Evolutionary conservation across 2,113 vertebrate genomes (phyloP).

Genomic region (Odontesthes bonariensis): DNA sequence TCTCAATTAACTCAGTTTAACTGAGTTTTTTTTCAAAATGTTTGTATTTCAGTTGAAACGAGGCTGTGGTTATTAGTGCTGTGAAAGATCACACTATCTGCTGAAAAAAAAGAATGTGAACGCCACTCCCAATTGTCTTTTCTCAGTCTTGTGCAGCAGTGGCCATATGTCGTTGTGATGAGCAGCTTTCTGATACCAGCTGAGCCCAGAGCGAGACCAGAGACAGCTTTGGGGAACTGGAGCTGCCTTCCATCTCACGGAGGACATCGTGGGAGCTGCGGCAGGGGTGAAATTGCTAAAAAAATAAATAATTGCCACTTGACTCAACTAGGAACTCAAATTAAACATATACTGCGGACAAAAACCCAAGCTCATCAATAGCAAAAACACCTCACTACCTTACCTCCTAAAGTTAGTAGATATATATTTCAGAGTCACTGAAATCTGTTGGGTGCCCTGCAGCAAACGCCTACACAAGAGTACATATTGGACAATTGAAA

Average conservation of each 20-base stretch:
- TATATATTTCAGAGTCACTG: too few species aligned
- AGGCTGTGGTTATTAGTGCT: too few species aligned
- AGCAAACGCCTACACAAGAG: too few species aligned
- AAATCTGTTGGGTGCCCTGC: too few species aligned
- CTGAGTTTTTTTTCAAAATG: too few species aligned
- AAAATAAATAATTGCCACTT: slow-evolving; percentile 29
- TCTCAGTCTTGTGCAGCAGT: slow-evolving; percentile 14
- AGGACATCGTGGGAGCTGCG: slow-evolving; percentile 54
- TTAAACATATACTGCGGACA: slow-evolving; percentile 40
- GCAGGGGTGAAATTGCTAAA: slow-evolving; percentile 19
- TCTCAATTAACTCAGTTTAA: too few species aligned
- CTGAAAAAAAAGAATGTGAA: too few species aligned
- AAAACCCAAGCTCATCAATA: slow-evolving; percentile 36
- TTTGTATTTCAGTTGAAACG: too few species aligned
- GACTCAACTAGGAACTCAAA: slow-evolving; percentile 31
- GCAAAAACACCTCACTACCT: too few species aligned
- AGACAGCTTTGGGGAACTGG: slow-evolving; percentile 51
- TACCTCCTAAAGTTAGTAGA: too few species aligned
- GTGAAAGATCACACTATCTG: too few species aligned
- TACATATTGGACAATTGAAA: too few species aligned
- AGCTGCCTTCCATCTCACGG: slow-evolving; percentile 60
- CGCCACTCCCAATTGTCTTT: background rate
- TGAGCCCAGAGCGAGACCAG: slow-evolving; percentile 34
- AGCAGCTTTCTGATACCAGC: slow-evolving; percentile 32
- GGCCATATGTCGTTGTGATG: slow-evolving; percentile 5